phyloP scores from a whole-genome alignment of 2,797 vertebrate genomes.

The Pogoniulus pusillus region DNA sequence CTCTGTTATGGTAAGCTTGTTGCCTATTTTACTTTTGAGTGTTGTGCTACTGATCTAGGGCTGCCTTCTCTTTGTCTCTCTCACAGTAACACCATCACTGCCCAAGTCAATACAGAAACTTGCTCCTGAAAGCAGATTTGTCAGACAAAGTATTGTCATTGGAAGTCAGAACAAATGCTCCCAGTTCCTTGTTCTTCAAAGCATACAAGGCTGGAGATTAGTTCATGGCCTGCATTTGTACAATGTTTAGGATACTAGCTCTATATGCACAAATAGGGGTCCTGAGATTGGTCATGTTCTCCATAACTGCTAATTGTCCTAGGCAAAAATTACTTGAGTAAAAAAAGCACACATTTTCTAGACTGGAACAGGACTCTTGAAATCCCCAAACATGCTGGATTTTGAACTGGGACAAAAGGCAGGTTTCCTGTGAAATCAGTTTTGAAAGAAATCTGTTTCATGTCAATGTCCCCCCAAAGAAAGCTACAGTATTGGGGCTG shows the following conservation, averaged over 20 bases:
- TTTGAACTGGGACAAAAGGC: neutral
- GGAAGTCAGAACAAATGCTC: neutral
- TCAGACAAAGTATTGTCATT: neutral
- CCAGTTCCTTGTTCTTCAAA: neutral
- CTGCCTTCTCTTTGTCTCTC: neutral
- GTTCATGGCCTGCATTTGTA: neutral
- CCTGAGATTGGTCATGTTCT: neutral
- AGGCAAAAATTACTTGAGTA: neutral
- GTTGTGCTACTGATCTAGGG: neutral
- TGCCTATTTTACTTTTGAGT: neutral
- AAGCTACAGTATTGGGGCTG: too few relatives aligned
- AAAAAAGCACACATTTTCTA: neutral
- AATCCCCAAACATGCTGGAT: neutral
- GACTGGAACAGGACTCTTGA: neutral
- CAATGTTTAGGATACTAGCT: neutral
- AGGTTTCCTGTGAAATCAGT: neutral
- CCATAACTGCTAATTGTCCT: neutral
- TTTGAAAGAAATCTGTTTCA: neutral
- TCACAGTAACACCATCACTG: neutral
- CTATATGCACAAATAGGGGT: neutral
- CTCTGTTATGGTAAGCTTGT: neutral
- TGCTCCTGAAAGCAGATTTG: neutral
- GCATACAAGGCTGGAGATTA: rapidly evolving
- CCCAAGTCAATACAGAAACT: neutral
- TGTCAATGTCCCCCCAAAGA: neutral